A percentile compares a stretch with the other conserved stretches of the same genome.
These are phyloP conservation scores for Chrysotoxum bicinctum DNA, from an alignment of 2,888 invertebrate genomes.

Conservation along the genomic window DNA sequence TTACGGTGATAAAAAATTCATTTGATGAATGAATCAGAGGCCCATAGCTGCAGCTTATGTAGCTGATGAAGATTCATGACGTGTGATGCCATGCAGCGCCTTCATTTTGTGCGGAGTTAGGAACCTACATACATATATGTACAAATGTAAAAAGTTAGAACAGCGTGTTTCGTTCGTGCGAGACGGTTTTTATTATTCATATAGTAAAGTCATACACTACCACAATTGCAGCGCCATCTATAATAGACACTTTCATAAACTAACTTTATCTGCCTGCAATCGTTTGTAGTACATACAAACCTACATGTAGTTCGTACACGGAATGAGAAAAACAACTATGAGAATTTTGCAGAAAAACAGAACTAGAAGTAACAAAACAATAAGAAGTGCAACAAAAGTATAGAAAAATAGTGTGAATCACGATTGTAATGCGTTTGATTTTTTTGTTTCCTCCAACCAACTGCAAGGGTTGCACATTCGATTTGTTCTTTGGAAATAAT, in stretches of 20 bases:
- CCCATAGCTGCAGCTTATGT: slow-evolving; percentile 9
- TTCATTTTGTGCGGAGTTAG: slow-evolving; percentile 1
- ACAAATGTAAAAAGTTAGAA: neutral
- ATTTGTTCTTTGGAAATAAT: slow-evolving; percentile 51
- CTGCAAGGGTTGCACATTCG: slow-evolving; percentile 56
- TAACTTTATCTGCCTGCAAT: slow-evolving; percentile 10
- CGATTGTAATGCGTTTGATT: slow-evolving; percentile 31
- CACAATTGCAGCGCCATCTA: slow-evolving; percentile 10
- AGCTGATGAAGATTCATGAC: slow-evolving; percentile 24
- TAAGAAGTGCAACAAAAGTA: slow-evolving; percentile 3
- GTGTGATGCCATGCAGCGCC: slow-evolving; percentile 7
- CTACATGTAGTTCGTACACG: neutral
- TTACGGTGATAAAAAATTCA: slow-evolving; percentile 59
- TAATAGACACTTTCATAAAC: slow-evolving; percentile 12
- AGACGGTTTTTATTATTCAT: slow-evolving; percentile 51
- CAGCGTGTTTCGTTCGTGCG: slow-evolving; percentile 27
- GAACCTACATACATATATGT: no score
- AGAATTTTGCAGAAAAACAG: slow-evolving; percentile 14
- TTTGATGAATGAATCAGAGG: slow-evolving; percentile 67
- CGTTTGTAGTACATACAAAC: neutral
- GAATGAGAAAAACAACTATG: slow-evolving; percentile 15
- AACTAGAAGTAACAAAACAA: slow-evolving; percentile 8
- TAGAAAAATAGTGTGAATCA: slow-evolving; percentile 57
- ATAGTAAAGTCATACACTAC: slow-evolving; percentile 8
- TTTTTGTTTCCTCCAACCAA: neutral